A percentile compares a stretch with the other conserved stretches of the same genome.
phyloP scores from a whole-genome alignment of 2,797 vertebrate genomes.

The Peromyscus nudipes region DNA sequence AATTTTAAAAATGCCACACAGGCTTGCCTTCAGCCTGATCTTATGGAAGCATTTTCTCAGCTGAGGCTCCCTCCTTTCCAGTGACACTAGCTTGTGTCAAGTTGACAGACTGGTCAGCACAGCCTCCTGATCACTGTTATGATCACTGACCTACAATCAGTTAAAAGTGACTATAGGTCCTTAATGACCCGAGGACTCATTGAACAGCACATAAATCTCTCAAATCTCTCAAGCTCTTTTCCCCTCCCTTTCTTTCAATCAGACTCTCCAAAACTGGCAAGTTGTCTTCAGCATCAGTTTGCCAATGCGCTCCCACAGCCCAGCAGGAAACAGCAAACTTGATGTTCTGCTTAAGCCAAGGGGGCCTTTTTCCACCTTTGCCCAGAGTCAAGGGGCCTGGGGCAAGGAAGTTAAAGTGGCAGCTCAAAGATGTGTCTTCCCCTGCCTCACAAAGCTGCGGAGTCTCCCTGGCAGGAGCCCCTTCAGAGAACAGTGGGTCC shows the following conservation, averaged over 20 bases:
- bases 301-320: background rate
- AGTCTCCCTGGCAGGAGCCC: background rate
- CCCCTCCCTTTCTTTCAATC: slow-evolving; percentile 16
- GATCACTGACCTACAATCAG: slow-evolving; percentile 8
- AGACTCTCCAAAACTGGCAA: slow-evolving; percentile 16
- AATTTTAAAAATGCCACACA: background rate
- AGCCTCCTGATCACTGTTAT: background rate
- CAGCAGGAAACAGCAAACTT: background rate
- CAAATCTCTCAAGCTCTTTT: slow-evolving; percentile 50
- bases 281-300: slow-evolving; percentile 7
- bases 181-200: slow-evolving; percentile 19
- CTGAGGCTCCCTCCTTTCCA: background rate
- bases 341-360: background rate
- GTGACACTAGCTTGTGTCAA: background rate
- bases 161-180: slow-evolving; percentile 3
- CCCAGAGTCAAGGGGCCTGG: background rate
- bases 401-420: slow-evolving; percentile 31
- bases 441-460: background rate
- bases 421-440: slow-evolving; percentile 27
- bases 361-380: slow-evolving; percentile 3
- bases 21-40: background rate
- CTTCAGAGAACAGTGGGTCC: background rate
- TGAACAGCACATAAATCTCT: slow-evolving; percentile 19
- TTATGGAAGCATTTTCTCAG: background rate
- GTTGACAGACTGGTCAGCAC: background rate